These are phyloP conservation scores for Sesia apiformis DNA, from an alignment of 2,888 invertebrate genomes.

Conservation along the genomic window DNA sequence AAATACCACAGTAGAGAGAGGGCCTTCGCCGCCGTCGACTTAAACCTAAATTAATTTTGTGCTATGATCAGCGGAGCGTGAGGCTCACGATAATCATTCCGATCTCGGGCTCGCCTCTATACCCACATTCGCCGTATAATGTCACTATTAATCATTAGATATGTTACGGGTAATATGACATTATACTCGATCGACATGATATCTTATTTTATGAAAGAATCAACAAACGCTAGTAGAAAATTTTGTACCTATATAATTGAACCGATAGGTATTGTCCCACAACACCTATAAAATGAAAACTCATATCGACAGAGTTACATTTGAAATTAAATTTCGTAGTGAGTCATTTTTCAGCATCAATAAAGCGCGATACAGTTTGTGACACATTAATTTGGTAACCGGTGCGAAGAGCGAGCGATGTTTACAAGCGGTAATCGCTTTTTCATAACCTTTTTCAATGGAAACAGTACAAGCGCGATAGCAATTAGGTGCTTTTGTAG, in stretches of 20 bases:
- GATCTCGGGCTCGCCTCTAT: constrained; percentile 36
- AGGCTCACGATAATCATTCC: constrained; percentile 54
- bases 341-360: constrained; percentile 50
- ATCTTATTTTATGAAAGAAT: background rate
- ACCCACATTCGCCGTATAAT: constrained; percentile 37
- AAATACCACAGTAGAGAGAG: constrained; percentile 4
- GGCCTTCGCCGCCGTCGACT: constrained; percentile 20
- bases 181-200: background rate
- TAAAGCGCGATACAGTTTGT: constrained; percentile 36
- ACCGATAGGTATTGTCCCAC: too few relatives aligned
- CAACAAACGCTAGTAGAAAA: too few relatives aligned
- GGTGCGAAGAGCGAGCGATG: constrained; percentile 20
- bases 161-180: constrained; percentile 6
- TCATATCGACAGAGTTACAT: too few relatives aligned
- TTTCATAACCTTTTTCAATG: constrained; percentile 25
- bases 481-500: too few relatives aligned
- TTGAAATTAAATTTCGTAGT: constrained; percentile 16
- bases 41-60: constrained; percentile 63
- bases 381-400: constrained; percentile 51
- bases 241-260: constrained; percentile 2
- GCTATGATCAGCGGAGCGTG: constrained; percentile 52
- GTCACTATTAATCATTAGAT: constrained; percentile 43
- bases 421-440: constrained; percentile 25
- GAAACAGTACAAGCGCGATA: background rate
- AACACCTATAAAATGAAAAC: too few relatives aligned